Conservation (phyloP, 2,113 vertebrate species). For the Echinops telfairi region DNA sequence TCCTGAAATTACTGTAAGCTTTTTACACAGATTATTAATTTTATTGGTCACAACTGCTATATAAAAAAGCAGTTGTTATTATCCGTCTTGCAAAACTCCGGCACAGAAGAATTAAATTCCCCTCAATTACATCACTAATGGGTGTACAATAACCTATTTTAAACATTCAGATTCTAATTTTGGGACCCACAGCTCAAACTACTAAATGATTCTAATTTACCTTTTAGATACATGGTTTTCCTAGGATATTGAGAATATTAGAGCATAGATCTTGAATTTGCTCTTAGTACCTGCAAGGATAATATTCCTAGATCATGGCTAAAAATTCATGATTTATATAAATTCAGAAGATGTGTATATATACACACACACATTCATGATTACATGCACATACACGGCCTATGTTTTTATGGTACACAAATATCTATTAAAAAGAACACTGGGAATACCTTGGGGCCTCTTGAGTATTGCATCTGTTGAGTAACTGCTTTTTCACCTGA, state of each 20-base stretch:
- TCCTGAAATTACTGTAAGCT: not conserved
- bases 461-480: not conserved
- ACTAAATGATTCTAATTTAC: not conserved
- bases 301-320: not conserved
- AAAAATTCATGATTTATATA: not conserved
- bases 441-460: conserved; percentile 10
- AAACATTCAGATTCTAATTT: not conserved
- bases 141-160: not conserved
- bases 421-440: not conserved
- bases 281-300: not conserved
- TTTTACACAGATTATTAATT: not conserved
- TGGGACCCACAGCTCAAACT: not conserved
- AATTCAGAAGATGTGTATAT: not conserved
- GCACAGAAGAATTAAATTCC: not conserved
- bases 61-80: not conserved
- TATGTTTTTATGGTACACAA: not conserved
- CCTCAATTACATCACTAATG: not conserved
- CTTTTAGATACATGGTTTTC: conserved; percentile 57
- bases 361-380: not conserved
- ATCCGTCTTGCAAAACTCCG: not conserved
- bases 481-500: not conserved
- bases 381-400: not conserved
- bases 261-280: not conserved
- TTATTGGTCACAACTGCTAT: not conserved
- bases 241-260: not conserved